Evolutionary conservation across 2,113 vertebrate genomes (phyloP).

Genomic region (Trichomycterus rosablanca): DNA sequence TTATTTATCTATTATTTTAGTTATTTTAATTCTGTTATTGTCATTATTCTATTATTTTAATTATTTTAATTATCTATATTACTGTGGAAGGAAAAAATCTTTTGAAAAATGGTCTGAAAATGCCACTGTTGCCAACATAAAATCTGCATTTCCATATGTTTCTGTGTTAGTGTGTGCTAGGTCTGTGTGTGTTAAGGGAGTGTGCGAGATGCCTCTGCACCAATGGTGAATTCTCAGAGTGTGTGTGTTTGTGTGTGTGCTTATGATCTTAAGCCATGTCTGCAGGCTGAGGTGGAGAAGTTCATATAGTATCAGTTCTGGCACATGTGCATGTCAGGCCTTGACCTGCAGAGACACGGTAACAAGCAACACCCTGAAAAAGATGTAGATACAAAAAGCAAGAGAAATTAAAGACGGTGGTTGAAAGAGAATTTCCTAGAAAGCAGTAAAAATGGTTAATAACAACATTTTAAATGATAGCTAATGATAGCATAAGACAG

Average conservation of each 20-base stretch:
- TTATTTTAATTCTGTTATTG: no score
- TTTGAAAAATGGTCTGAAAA: no score
- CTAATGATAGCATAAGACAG: no score
- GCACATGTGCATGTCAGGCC: slow-evolving; percentile 75
- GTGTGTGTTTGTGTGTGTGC: slow-evolving; percentile 8
- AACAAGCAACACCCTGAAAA: slow-evolving; percentile 33
- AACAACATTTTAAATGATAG: neutral
- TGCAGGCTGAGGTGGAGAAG: slow-evolving; percentile 73
- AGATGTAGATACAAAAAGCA: neutral
- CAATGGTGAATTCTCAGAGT: neutral
- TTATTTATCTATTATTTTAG: no score
- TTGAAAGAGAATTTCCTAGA: neutral
- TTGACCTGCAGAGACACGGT: slow-evolving; percentile 60
- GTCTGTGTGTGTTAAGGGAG: no score
- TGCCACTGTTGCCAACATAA: no score
- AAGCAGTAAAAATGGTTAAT: neutral
- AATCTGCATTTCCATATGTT: no score
- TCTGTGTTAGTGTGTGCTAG: no score
- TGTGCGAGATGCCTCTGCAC: no score
- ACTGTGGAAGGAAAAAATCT: no score
- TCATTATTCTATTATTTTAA: no score
- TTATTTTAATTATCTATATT: no score
- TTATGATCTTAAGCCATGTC: slow-evolving; percentile 60
- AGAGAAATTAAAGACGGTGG: slow-evolving; percentile 10
- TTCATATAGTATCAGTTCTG: slow-evolving; percentile 71